These are phyloP conservation scores for Heterotilapia buettikoferi DNA, from an alignment of 2,113 vertebrate genomes.

Conservation along the genomic window DNA sequence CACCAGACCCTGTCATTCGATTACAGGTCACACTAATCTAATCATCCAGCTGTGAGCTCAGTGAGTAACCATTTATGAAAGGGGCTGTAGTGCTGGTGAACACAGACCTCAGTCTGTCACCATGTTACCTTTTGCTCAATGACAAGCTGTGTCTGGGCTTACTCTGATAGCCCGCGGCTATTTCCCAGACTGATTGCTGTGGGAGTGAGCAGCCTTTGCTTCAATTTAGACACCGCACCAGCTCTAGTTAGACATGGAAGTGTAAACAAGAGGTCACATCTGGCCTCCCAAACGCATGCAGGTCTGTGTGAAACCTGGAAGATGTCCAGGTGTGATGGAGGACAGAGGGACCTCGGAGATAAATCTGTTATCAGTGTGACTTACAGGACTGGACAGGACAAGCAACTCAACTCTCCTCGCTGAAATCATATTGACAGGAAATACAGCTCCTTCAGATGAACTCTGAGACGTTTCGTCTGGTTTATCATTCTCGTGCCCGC, in stretches of 20 bases:
- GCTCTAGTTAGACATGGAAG: neutral
- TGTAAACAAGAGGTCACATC: slow-evolving; percentile 14
- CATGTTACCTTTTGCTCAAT: slow-evolving; percentile 33
- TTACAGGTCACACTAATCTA: slow-evolving; percentile 67
- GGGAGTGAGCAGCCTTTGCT: slow-evolving; percentile 16
- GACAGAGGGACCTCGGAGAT: slow-evolving; percentile 18
- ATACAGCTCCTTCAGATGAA: slow-evolving; percentile 22
- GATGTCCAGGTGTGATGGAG: slow-evolving; percentile 33
- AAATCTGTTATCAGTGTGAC: slow-evolving; percentile 38
- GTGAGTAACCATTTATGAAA: slow-evolving; percentile 29
- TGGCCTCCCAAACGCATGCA: neutral
- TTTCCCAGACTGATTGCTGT: slow-evolving; percentile 44
- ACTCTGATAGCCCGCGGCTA: slow-evolving; percentile 21
- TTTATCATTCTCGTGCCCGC: slow-evolving; percentile 8
- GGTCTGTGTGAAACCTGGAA: neutral
- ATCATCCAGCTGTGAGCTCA: slow-evolving; percentile 53
- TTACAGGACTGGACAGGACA: slow-evolving; percentile 17
- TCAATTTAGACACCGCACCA: slow-evolving; percentile 1
- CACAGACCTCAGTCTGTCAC: slow-evolving; percentile 34
- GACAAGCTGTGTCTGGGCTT: slow-evolving; percentile 29
- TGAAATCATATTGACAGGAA: slow-evolving; percentile 48
- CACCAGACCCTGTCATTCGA: slow-evolving; percentile 56
- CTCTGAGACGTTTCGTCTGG: neutral
- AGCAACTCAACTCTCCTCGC: neutral
- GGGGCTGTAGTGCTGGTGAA: neutral